Conservation (phyloP, 2,888 invertebrate genomes). For the Heliconius sara region DNA sequence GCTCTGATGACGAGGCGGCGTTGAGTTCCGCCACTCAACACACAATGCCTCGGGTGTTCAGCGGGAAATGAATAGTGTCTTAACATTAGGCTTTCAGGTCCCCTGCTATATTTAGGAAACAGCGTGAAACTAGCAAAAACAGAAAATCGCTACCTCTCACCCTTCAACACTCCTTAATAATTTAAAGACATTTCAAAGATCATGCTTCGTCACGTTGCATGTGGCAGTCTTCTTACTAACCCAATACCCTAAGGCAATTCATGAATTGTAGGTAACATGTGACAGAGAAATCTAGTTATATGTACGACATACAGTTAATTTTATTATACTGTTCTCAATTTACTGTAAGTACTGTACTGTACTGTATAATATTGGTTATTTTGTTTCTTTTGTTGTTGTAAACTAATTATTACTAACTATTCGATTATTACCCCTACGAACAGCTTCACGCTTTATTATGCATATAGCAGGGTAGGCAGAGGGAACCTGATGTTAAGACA, state of each 20-base stretch:
- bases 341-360: background rate
- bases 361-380: too few relatives aligned
- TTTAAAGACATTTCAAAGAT: slow-evolving; percentile 2
- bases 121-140: background rate
- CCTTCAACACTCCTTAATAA: background rate
- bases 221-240: background rate
- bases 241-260: background rate
- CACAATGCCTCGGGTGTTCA: too few relatives aligned
- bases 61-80: too few relatives aligned
- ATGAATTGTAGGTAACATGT: background rate
- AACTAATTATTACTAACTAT: background rate
- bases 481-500: background rate
- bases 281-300: background rate
- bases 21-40: too few relatives aligned
- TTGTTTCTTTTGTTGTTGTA: background rate
- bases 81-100: too few relatives aligned
- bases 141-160: background rate
- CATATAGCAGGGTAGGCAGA: background rate
- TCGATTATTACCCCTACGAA: background rate
- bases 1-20: too few relatives aligned
- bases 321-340: background rate
- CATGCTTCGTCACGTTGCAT: slow-evolving; percentile 9
- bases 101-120: background rate
- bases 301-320: background rate
- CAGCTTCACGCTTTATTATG: background rate